These are phyloP conservation scores for Astyanax mexicanus DNA, from an alignment of 2,797 vertebrate genomes.

Conservation along the genomic window DNA sequence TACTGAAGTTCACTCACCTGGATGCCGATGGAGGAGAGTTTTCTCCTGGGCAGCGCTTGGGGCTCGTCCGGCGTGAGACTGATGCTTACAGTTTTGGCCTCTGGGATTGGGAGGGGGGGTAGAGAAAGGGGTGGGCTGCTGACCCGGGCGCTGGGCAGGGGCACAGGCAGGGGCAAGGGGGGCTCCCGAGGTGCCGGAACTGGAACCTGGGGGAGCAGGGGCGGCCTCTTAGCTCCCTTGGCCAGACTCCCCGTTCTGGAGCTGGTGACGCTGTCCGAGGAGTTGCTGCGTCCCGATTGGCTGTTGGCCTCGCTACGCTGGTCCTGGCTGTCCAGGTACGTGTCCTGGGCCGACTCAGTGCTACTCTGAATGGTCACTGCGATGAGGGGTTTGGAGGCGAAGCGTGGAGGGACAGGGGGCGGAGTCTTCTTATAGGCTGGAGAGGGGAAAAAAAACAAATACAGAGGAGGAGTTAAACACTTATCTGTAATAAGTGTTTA, in stretches of 20 bases:
- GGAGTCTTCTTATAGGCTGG: constrained; percentile 90
- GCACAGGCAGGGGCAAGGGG: constrained; percentile 43
- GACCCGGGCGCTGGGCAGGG: constrained; percentile 57
- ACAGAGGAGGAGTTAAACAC: neutral
- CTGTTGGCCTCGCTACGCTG: constrained; percentile 94
- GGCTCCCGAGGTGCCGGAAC: constrained; percentile 49
- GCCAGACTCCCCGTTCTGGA: constrained; percentile 89
- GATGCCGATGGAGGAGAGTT: constrained; percentile 80
- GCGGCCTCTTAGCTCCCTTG: constrained; percentile 74
- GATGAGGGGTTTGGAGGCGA: constrained; percentile 95
- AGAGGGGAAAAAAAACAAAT: constrained; percentile 60
- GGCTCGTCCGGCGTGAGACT: constrained; percentile 72
- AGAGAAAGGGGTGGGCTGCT: constrained; percentile 67
- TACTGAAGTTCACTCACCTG: constrained; percentile 63
- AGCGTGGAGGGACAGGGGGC: constrained; percentile 94
- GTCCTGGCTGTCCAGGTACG: constrained; percentile 94
- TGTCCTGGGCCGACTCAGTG: constrained; percentile 98
- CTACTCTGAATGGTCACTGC: constrained; percentile 98
- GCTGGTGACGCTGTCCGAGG: constrained; percentile 97
- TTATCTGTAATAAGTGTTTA: no score
- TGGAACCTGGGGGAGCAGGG: constrained; percentile 47
- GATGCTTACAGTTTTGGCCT: constrained; percentile 46
- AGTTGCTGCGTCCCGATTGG: constrained; percentile 96
- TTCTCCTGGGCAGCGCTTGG: constrained; percentile 88
- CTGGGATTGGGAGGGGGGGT: constrained; percentile 63